Conservation (phyloP, 92 coral and sea anemone genomes). For the Zoanthus sansibaricus region DNA sequence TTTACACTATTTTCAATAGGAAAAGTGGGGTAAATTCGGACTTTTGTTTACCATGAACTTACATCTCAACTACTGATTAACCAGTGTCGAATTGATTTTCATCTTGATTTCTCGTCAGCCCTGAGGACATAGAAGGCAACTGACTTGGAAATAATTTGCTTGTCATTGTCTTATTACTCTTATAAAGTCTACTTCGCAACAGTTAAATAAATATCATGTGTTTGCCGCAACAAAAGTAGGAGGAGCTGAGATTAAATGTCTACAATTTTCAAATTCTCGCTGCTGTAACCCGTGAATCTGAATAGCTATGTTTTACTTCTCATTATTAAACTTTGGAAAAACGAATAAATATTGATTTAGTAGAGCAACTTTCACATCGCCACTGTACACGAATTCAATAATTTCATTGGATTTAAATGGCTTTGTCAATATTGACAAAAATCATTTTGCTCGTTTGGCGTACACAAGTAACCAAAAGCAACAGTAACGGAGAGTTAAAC, state of each 20-base stretch:
- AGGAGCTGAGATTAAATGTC: constrained; percentile 70
- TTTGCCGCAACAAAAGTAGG: constrained; percentile 56
- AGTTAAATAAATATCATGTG: constrained; percentile 50
- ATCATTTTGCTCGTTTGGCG: neutral
- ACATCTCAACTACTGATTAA: constrained; percentile 50
- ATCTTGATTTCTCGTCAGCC: constrained; percentile 26
- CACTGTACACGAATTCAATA: constrained; percentile 14
- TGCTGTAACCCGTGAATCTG: constrained; percentile 29
- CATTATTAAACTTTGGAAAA: constrained; percentile 6
- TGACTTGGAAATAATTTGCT: constrained; percentile 30
- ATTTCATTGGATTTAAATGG: constrained; percentile 10
- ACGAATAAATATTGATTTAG: constrained; percentile 13
- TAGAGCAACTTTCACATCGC: neutral
- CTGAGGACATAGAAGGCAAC: constrained; percentile 14
- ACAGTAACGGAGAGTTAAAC: constrained; percentile 5
- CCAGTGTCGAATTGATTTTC: constrained; percentile 51
- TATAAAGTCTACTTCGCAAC: constrained; percentile 27
- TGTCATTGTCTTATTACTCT: constrained; percentile 17
- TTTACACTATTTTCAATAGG: constrained; percentile 81
- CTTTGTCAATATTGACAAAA: constrained; percentile 47
- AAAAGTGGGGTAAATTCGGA: constrained; percentile 85
- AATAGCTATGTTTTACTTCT: constrained; percentile 37
- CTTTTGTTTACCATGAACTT: constrained; percentile 71
- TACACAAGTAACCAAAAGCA: constrained; percentile 4
- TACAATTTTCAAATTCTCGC: constrained; percentile 41